Percentiles rank a stretch among this genome's conserved stretches.
Evolutionary conservation across 2,113 vertebrate species (phyloP).

Genomic region (Charadrius vociferus): DNA sequence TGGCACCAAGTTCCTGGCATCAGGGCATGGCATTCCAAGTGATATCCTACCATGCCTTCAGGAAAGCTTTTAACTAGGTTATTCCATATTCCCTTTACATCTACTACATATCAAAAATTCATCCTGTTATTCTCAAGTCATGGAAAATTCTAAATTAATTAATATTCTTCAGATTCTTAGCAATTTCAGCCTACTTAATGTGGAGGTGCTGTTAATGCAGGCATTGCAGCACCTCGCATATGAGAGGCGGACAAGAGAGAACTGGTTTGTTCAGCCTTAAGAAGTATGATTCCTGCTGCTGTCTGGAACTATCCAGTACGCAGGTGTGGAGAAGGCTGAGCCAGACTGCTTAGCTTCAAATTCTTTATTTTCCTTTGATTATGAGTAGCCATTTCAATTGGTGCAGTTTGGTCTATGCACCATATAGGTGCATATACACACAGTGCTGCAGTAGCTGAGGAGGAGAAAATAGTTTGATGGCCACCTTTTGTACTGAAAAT

Average conservation of each 20-base stretch:
- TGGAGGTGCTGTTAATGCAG: background rate
- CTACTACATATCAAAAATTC: background rate
- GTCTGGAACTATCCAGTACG: background rate
- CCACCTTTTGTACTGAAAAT: background rate
- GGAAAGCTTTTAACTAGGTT: background rate
- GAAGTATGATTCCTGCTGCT: background rate
- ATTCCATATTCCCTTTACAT: background rate
- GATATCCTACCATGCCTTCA: background rate
- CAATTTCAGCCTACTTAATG: background rate
- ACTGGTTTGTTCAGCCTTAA: background rate
- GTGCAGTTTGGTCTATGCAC: background rate
- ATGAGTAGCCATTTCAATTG: background rate
- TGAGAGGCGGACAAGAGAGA: background rate
- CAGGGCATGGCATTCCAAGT: background rate
- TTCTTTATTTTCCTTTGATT: background rate
- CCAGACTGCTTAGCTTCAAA: background rate
- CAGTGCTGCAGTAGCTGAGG: background rate
- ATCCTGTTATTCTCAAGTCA: background rate
- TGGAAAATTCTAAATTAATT: background rate
- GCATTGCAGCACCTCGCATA: background rate
- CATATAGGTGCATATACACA: accelerated
- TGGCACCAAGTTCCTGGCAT: background rate
- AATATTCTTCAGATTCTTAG: background rate
- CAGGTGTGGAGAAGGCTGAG: background rate
- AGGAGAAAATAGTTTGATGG: background rate